Evolutionary conservation across 1,140 invertebrate genomes (phyloP), one percentile per base, ranked within the genome.

Genomic region (Drosophila insularis): DNA sequence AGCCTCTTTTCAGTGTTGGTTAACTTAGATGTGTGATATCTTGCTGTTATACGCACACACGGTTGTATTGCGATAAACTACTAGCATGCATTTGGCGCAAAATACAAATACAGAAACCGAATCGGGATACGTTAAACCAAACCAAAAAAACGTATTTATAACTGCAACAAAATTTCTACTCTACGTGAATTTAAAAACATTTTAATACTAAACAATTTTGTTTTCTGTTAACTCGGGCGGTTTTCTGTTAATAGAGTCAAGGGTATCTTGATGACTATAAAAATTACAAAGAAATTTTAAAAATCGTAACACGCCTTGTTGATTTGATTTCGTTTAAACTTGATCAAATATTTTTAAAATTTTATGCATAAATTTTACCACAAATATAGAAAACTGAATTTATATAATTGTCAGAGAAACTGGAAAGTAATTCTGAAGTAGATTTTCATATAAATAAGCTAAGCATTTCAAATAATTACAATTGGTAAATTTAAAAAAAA

Each of bases 161-260:
- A 87, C 84, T 89, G 79, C 84, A 82, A 87, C 84, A 68, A 89
- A 87, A 82, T 80, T 77, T 89, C 68, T 80, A 72, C 72, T 89
- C 75, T 87, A 87, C 80, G 76, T 89, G 64, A 87, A 87, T 89
- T 89, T 87, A 73, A 89, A 87, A 87, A 89, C 82, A 87, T 87
- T 89, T 87, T 87, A 77, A 72, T 69, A 84, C 79, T 86, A 72
- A 75, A 68, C 59, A 55, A 74, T 71, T 81, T 68, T 32, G 56
- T 21, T 23, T 7, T 37, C 17, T 50, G 10, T 50, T 35, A 58
- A 60, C 39, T 76, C 63, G 46, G 14, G 43, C 23, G 60, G 35
- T 35, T n/a, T 43, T 62, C 71, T 70, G 63, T 59, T 17, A 68
- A 23, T 37, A 32, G 0, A 39, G 23, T 35, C 74, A 13, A 76